Percentiles rank a stretch among this genome's conserved stretches.
Evolutionary conservation across 2,888 invertebrate genomes (phyloP).

Genomic region (Candidula unifasciata): DNA sequence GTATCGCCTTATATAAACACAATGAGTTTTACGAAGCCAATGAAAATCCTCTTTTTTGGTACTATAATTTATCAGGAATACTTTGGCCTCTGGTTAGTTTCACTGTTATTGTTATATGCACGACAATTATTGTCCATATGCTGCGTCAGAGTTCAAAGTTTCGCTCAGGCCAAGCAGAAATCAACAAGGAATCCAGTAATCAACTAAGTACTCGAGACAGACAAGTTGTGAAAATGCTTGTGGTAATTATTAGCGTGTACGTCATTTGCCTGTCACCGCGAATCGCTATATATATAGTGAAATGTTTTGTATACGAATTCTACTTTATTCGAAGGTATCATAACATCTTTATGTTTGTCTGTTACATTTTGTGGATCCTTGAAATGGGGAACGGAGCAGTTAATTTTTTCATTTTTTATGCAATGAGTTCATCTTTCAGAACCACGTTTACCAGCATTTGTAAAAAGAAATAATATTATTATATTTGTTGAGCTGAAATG

Average conservation of each 20-base stretch:
- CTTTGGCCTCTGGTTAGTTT: constrained; percentile 39
- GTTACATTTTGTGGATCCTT: constrained; percentile 21
- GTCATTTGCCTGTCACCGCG: constrained; percentile 32
- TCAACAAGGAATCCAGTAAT: neutral
- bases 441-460: constrained; percentile 9
- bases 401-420: constrained; percentile 41
- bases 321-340: constrained; percentile 43
- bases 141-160: constrained; percentile 34
- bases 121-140: constrained; percentile 32
- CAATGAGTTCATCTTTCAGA: constrained; percentile 44
- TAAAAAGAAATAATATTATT: neutral
- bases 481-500: no score
- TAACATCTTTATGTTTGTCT: constrained; percentile 40
- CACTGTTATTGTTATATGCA: constrained; percentile 36
- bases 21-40: constrained; percentile 28
- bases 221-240: constrained; percentile 48
- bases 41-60: constrained; percentile 33
- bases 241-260: constrained; percentile 43
- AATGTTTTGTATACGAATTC: constrained; percentile 40
- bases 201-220: constrained; percentile 34
- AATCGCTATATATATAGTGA: constrained; percentile 39
- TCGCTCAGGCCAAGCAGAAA: constrained; percentile 11
- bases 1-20: constrained; percentile 26
- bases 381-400: constrained; percentile 39
- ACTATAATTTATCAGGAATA: constrained; percentile 45